These are phyloP conservation scores for Helicoverpa assulta DNA, from an alignment of 2,888 invertebrate genomes.

Conservation along the genomic window DNA sequence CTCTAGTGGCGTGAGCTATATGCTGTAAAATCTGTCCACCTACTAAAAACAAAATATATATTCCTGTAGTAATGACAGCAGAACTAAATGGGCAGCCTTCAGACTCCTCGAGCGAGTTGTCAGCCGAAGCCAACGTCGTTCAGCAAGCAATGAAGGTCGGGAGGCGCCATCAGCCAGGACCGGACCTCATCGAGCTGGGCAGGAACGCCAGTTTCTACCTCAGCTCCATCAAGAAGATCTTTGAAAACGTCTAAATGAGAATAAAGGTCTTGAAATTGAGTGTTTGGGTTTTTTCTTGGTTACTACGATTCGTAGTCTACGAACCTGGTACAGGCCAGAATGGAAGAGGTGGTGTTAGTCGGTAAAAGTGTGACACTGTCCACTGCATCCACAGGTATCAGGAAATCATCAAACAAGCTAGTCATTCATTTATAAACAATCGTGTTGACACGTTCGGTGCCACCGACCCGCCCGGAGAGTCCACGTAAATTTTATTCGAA, in stretches of 20 bases:
- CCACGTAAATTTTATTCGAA: too few relatives aligned
- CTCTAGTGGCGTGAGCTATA: too few relatives aligned
- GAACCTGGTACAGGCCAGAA: not conserved
- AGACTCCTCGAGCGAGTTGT: constrained; percentile 17
- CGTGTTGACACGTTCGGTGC: too few relatives aligned
- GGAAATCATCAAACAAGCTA: too few relatives aligned
- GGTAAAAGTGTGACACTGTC: not conserved
- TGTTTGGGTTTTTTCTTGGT: not conserved
- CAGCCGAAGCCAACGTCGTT: constrained; percentile 11
- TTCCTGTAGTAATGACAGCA: constrained; percentile 1
- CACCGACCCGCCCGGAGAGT: too few relatives aligned
- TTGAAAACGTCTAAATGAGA: constrained; percentile 57
- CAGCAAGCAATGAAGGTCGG: not conserved
- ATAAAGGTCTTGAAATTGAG: constrained; percentile 33
- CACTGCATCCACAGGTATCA: too few relatives aligned
- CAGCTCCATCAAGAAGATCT: constrained; percentile 64
- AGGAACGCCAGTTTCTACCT: constrained; percentile 69
- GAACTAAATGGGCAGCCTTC: not conserved
- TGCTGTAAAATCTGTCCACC: too few relatives aligned
- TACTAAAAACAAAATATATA: too few relatives aligned
- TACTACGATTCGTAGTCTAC: not conserved
- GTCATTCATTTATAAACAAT: too few relatives aligned
- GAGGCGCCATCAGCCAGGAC: constrained; percentile 35
- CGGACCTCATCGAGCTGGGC: constrained; percentile 57
- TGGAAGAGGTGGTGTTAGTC: not conserved